Conservation (phyloP, 2,113 vertebrate species). For the Prochilodus magdalenae region DNA sequence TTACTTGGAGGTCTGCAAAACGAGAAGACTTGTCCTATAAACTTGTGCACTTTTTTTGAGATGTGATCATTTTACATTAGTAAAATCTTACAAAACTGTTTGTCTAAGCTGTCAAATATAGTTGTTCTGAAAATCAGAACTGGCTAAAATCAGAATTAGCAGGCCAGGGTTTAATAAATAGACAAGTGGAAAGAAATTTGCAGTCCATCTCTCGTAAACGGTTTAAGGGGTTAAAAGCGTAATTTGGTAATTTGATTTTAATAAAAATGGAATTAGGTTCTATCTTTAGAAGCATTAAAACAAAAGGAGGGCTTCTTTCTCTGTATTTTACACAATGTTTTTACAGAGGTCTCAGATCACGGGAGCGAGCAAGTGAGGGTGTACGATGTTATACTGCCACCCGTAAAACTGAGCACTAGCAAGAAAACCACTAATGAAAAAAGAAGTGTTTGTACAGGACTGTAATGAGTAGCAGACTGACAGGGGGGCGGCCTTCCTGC, state of each 20-base stretch:
- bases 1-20: too few relatives aligned
- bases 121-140: too few relatives aligned
- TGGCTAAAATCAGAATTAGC: too few relatives aligned
- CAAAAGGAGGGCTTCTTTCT: neutral
- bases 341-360: neutral
- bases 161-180: too few relatives aligned
- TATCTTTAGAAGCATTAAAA: neutral
- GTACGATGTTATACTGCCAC: slow-evolving; percentile 17
- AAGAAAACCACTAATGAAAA: slow-evolving; percentile 46
- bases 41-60: too few relatives aligned
- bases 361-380: slow-evolving; percentile 44
- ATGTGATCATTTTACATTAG: too few relatives aligned
- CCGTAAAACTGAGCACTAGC: slow-evolving; percentile 10
- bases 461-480: slow-evolving; percentile 50
- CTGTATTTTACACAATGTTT: neutral
- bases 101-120: too few relatives aligned
- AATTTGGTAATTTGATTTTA: neutral
- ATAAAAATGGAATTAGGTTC: neutral
- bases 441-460: slow-evolving; percentile 38
- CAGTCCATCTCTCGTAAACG: too few relatives aligned
- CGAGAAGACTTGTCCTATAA: too few relatives aligned
- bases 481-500: slow-evolving; percentile 36
- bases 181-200: too few relatives aligned
- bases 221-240: neutral
- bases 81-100: too few relatives aligned